phyloP scores from a whole-genome alignment of 2,888 invertebrate genomes.

The Steinernema scapterisci region DNA sequence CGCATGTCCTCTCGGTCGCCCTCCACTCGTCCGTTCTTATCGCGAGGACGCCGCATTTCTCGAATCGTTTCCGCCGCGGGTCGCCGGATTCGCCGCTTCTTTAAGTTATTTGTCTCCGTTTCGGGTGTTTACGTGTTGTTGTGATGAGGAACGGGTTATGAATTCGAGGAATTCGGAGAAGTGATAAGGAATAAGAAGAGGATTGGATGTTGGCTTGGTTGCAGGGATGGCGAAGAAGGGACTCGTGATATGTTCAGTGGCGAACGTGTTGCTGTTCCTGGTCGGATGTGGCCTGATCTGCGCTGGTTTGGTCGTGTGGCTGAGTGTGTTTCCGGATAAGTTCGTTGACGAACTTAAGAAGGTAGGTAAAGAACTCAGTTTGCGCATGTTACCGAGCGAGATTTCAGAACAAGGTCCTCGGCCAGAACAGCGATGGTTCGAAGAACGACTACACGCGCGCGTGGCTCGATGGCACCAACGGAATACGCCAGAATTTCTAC shows the following conservation, averaged over 20 bases:
- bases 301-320: conserved; percentile 52
- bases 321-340: conserved; percentile 46
- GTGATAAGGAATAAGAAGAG: too few species aligned
- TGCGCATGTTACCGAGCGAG: not conserved
- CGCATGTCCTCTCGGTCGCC: conserved; percentile 3
- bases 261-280: conserved; percentile 40
- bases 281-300: conserved; percentile 45
- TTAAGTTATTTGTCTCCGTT: not conserved
- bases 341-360: conserved; percentile 45
- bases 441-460: conserved; percentile 48
- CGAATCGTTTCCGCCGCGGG: not conserved
- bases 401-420: conserved; percentile 48
- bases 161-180: not conserved
- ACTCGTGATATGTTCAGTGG: conserved; percentile 25
- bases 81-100: not conserved
- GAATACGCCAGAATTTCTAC: conserved; percentile 24
- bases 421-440: conserved; percentile 50
- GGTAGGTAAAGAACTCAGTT: conserved; percentile 34
- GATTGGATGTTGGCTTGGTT: not conserved
- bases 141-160: not conserved
- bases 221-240: conserved; percentile 33
- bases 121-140: not conserved
- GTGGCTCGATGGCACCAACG: conserved; percentile 25
- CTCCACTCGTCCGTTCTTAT: not conserved
- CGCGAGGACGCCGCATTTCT: not conserved